Evolutionary conservation across 2,797 vertebrate genomes (phyloP).

Genomic region (Rhyacichthys aspro): DNA sequence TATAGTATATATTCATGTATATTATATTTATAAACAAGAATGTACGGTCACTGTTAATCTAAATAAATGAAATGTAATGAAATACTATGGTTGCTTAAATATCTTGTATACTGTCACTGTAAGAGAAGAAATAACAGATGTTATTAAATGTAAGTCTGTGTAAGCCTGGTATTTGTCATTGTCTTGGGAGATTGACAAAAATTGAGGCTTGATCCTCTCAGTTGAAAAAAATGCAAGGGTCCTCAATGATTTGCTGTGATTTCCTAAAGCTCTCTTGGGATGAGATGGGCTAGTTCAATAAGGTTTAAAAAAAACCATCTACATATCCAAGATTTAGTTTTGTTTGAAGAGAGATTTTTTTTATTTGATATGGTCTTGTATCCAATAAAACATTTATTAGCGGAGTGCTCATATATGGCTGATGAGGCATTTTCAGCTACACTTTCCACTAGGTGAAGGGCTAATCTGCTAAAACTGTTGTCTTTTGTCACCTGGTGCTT

Average conservation of each 20-base stretch:
- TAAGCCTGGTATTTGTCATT: conserved; percentile 72
- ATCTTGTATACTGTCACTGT: conserved; percentile 51
- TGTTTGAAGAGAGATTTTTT: too few relatives aligned
- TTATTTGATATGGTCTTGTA: too few relatives aligned
- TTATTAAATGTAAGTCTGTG: conserved; percentile 62
- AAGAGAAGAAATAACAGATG: conserved; percentile 68
- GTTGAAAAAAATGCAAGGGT: conserved; percentile 24
- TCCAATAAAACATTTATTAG: too few relatives aligned
- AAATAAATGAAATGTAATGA: neutral
- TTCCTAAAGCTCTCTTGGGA: conserved; percentile 54
- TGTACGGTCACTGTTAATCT: neutral
- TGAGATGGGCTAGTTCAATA: conserved; percentile 31
- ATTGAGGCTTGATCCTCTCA: conserved; percentile 67
- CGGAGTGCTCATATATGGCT: too few relatives aligned
- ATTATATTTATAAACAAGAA: neutral
- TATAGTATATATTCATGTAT: too few relatives aligned
- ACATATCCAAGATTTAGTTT: neutral
- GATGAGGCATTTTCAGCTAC: too few relatives aligned
- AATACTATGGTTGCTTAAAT: neutral
- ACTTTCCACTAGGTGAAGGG: too few relatives aligned
- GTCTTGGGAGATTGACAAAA: conserved; percentile 62
- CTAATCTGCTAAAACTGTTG: too few relatives aligned
- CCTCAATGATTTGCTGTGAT: conserved; percentile 61
- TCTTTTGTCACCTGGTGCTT: too few relatives aligned
- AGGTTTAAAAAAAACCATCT: conserved; percentile 27